phyloP scores from a whole-genome alignment of 2,888 invertebrate genomes.

The Lomographa bimaculata region DNA sequence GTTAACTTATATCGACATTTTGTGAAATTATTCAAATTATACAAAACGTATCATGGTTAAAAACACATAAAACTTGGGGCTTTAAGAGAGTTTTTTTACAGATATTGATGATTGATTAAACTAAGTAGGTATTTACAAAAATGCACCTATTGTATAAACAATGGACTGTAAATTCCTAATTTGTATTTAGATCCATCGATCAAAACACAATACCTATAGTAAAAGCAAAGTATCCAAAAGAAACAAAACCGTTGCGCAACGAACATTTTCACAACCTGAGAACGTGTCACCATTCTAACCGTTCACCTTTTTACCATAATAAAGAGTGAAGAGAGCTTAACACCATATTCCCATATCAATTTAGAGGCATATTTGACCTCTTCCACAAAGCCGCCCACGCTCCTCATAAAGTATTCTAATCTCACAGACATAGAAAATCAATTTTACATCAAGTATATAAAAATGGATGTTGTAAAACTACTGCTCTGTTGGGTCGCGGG shows the following conservation, averaged over 20 bases:
- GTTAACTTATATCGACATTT: no score
- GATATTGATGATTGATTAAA: no score
- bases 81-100: no score
- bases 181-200: no score
- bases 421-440: slow-evolving; percentile 56
- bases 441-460: slow-evolving; percentile 51
- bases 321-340: slow-evolving; percentile 26
- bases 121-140: no score
- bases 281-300: slow-evolving; percentile 9
- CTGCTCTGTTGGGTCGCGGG: slow-evolving; percentile 11
- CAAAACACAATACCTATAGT: no score
- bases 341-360: slow-evolving; percentile 47
- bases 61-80: no score
- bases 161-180: no score
- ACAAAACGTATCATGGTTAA: no score
- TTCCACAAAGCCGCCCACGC: slow-evolving; percentile 50
- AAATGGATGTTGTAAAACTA: slow-evolving; percentile 27
- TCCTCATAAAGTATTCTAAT: slow-evolving; percentile 42
- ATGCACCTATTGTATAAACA: no score
- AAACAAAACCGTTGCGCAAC: slow-evolving; percentile 9
- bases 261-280: slow-evolving; percentile 4
- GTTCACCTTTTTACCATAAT: slow-evolving; percentile 23
- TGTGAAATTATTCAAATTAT: no score
- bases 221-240: no score
- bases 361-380: slow-evolving; percentile 54